Percentiles rank a stretch among this genome's conserved stretches.
phyloP scores from a whole-genome alignment of 2,888 invertebrate species.

The Agrenia bidenticulata region DNA sequence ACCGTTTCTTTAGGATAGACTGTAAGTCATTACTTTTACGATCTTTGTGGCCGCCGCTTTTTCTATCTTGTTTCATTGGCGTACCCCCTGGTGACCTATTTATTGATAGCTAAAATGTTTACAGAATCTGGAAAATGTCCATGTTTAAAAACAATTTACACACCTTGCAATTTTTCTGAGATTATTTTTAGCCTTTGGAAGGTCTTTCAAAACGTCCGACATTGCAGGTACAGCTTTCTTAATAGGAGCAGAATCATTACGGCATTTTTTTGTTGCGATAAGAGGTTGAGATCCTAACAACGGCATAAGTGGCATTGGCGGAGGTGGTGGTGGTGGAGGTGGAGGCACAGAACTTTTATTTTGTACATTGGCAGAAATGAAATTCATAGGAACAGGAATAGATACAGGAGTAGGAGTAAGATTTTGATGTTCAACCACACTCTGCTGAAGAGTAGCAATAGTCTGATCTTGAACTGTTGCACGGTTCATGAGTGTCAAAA shows the following conservation, averaged over 20 bases:
- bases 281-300: constrained; percentile 4
- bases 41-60: constrained; percentile 15
- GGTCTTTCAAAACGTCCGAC: constrained; percentile 48
- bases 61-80: constrained; percentile 32
- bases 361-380: constrained; percentile 4
- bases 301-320: constrained; percentile 31
- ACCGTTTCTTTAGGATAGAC: constrained; percentile 56
- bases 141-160: too few species aligned
- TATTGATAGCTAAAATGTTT: not conserved
- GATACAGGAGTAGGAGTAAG: not conserved
- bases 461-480: not conserved
- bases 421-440: too few species aligned
- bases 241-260: too few species aligned
- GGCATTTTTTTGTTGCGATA: not conserved
- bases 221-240: constrained; percentile 29
- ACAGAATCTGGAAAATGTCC: too few species aligned
- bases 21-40: constrained; percentile 54
- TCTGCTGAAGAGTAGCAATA: not conserved
- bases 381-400: constrained; percentile 8
- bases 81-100: constrained; percentile 41
- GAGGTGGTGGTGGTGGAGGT: constrained; percentile 40
- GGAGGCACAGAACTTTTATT: constrained; percentile 1
- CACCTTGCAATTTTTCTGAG: constrained; percentile 43
- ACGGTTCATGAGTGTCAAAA: constrained; percentile 21
- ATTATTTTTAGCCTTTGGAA: constrained; percentile 34